phyloP scores from a whole-genome alignment of 2,113 vertebrate genomes.

The Passerina amoena region DNA sequence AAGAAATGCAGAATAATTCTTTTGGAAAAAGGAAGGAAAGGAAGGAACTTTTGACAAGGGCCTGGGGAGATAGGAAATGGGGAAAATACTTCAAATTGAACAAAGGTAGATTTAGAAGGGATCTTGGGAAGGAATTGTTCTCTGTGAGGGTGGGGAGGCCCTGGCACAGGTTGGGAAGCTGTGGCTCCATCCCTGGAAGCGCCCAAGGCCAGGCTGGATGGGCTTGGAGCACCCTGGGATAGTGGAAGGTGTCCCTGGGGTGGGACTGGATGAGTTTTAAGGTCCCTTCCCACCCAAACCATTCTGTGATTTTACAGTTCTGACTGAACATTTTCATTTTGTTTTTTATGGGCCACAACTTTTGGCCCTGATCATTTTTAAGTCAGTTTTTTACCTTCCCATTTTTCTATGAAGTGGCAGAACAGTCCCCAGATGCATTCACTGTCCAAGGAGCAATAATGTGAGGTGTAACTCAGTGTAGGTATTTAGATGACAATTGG shows the following conservation, averaged over 20 bases:
- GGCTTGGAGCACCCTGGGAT: accelerated
- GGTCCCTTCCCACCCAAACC: not conserved
- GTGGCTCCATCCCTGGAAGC: not conserved
- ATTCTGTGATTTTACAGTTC: accelerated
- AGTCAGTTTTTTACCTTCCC: not conserved
- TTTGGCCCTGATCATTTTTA: not conserved
- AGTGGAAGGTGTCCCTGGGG: not conserved
- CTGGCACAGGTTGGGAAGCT: not conserved
- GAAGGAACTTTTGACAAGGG: not conserved
- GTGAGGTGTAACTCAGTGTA: not conserved
- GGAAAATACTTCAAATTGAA: not conserved
- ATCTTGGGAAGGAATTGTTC: accelerated
- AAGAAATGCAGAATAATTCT: not conserved
- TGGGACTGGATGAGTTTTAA: accelerated
- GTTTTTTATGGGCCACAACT: not conserved
- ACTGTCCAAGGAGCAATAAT: accelerated
- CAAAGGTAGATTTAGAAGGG: not conserved
- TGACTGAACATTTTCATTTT: accelerated
- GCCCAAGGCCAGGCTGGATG: accelerated
- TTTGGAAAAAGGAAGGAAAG: not conserved
- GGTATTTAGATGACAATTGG: not conserved
- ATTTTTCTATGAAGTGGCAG: not conserved
- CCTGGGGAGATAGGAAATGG: accelerated
- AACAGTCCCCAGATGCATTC: not conserved
- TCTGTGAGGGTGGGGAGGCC: accelerated